Evolutionary conservation across 2,888 invertebrate species (phyloP), one percentile per base, ranked within the genome.

Genomic region (Ophonus ardosiacus): DNA sequence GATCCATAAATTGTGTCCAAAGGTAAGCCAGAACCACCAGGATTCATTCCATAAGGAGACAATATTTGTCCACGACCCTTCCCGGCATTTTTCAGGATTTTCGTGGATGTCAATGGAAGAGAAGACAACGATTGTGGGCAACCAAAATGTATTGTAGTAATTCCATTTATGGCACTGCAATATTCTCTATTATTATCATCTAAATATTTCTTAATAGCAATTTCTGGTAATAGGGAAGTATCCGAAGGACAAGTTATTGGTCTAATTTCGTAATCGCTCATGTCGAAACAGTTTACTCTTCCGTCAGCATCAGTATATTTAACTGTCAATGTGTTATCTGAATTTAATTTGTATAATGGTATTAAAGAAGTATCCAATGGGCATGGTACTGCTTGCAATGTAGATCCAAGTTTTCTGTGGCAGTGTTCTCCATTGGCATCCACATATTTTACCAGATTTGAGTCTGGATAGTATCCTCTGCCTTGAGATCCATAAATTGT

Each of bases 151-250:
- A 13, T 6, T 51, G 13, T 2, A 51, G 2, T 51, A 13, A 13
- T 10, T 51, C 4, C 13, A 2, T 13, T 51, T 6, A 8, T 3
- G 2, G 7, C 8, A 61, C 18, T 18, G 51, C 76, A 76, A 21
- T 56, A 13, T 43, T 21, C 24, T 56, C 4, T 1, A 8, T 18
- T 51, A 21, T 56, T 21, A 13, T n/a, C 18, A 17, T 51, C 76
- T 18, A 17, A 13, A 17, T 76, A 51, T 76, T 76, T 76, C 13
- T 21, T 51, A 21, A 51, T 5, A 31, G 17, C 15, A 13, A 18
- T 51, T 10, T 24, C 17, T 79, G 79, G 79, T 56, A 79, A 24
- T n/a, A 38, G 13, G 7, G 59, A 79, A 13, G 57, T 59, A 79
- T 79, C 79, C 18, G 7, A 57, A 57, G 40, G 74, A 74, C 74